Percentiles rank a stretch among this genome's conserved stretches.
These are phyloP conservation scores for Lepus timidus DNA, from an alignment of 2,113 vertebrate genomes.

Conservation along the genomic window DNA sequence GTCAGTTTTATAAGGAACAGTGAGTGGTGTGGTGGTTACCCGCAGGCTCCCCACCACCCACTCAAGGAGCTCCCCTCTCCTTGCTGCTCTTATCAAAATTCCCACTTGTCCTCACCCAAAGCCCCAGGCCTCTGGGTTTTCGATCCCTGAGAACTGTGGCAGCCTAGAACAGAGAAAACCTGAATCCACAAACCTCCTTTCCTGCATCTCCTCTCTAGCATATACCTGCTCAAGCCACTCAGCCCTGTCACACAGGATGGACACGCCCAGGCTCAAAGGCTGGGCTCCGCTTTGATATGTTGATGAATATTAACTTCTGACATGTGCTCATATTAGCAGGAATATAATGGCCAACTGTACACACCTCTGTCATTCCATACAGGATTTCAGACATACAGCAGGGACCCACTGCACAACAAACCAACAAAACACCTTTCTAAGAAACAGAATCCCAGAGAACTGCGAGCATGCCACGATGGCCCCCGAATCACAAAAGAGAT, in stretches of 20 bases:
- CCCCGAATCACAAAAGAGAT: background rate
- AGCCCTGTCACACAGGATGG: background rate
- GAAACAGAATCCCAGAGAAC: background rate
- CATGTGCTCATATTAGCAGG: background rate
- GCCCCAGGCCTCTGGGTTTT: background rate
- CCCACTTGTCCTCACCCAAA: no score
- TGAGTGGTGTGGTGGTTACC: background rate
- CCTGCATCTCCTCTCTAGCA: background rate
- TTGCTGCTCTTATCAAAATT: background rate
- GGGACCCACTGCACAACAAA: background rate
- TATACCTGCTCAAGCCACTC: fast-evolving
- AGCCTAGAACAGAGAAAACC: background rate
- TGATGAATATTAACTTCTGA: background rate
- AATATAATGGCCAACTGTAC: background rate
- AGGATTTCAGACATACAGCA: background rate
- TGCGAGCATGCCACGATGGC: no score
- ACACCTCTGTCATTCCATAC: background rate
- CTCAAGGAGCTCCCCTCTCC: background rate
- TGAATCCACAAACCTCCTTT: background rate
- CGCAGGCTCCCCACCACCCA: background rate
- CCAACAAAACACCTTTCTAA: background rate
- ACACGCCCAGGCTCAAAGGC: background rate
- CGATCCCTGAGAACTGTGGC: background rate
- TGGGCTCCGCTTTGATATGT: background rate
- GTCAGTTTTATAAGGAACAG: background rate